Conservation (phyloP, 2,113 vertebrate species). For the Cyanoramphus novaezelandiae region DNA sequence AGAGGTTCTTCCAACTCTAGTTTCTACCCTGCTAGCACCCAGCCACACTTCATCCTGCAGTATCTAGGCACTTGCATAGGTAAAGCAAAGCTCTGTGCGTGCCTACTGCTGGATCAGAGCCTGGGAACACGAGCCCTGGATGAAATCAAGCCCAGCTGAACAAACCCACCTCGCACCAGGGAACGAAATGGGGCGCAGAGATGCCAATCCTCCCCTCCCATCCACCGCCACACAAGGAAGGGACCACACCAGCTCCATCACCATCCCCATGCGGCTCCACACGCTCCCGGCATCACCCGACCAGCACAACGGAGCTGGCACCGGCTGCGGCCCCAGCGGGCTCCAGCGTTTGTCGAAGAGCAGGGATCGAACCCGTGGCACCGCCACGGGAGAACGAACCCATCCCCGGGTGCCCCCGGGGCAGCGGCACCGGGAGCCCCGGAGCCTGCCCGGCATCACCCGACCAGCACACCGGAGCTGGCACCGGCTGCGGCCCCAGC, state of each 20-base stretch:
- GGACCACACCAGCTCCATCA: not conserved
- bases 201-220: too few relatives aligned
- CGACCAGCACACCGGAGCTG: too few relatives aligned
- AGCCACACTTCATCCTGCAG: not conserved
- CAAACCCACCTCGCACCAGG: not conserved
- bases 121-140: rapidly evolving
- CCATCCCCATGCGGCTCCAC: rapidly evolving
- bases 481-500: too few relatives aligned
- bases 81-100: too few relatives aligned
- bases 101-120: not conserved
- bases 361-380: too few relatives aligned
- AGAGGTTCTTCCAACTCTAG: not conserved
- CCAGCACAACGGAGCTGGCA: not conserved
- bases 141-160: not conserved
- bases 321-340: not conserved
- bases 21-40: not conserved
- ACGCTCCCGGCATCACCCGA: not conserved
- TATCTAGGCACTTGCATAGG: too few relatives aligned
- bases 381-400: rapidly evolving
- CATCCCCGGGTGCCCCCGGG: not conserved
- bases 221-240: not conserved
- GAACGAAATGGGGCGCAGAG: rapidly evolving
- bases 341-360: too few relatives aligned
- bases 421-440: too few relatives aligned
- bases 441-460: too few relatives aligned